phyloP scores from a whole-genome alignment of 2,888 invertebrate species.

The Ryuthela nishihirai region DNA sequence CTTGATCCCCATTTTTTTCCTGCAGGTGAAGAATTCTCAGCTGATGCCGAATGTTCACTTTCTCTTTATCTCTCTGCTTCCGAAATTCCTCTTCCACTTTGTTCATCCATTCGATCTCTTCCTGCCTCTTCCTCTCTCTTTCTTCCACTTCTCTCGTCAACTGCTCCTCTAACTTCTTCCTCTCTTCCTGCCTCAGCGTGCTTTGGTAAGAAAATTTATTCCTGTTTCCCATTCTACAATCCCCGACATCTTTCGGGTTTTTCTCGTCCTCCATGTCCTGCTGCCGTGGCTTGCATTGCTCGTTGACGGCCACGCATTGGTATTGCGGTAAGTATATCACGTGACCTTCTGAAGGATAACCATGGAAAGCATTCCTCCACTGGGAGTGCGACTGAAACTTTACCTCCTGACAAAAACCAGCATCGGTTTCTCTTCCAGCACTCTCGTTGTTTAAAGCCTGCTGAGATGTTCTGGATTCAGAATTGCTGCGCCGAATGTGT shows the following conservation, averaged over 20 bases:
- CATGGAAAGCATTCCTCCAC: slow-evolving; percentile 19
- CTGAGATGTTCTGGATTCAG: slow-evolving; percentile 21
- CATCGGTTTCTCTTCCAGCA: neutral
- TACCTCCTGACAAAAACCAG: neutral
- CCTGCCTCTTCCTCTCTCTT: slow-evolving; percentile 63
- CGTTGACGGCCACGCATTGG: slow-evolving; percentile 44
- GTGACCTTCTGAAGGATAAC: slow-evolving; percentile 39
- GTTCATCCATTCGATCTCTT: slow-evolving; percentile 76
- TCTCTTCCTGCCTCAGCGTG: slow-evolving; percentile 74
- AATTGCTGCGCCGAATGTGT: slow-evolving; percentile 27
- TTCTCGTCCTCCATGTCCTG: neutral
- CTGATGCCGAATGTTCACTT: slow-evolving; percentile 39
- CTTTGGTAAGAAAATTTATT: slow-evolving; percentile 80
- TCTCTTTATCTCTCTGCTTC: slow-evolving; percentile 65
- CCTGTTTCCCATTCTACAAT: no score
- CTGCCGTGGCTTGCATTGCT: neutral
- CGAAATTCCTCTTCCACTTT: slow-evolving; percentile 81
- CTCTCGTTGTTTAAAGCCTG: no score
- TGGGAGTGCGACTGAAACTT: slow-evolving; percentile 1
- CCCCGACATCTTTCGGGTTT: no score
- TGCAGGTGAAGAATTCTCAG: slow-evolving; percentile 15
- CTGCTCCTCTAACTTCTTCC: slow-evolving; percentile 68
- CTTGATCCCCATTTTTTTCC: no score
- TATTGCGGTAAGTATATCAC: slow-evolving; percentile 72
- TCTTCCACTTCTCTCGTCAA: slow-evolving; percentile 69